A percentile compares a stretch with the other conserved stretches of the same genome.
These are phyloP conservation scores for Acrossocheilus wenchowensis DNA, from an alignment of 2,797 vertebrate genomes.

Conservation along the genomic window DNA sequence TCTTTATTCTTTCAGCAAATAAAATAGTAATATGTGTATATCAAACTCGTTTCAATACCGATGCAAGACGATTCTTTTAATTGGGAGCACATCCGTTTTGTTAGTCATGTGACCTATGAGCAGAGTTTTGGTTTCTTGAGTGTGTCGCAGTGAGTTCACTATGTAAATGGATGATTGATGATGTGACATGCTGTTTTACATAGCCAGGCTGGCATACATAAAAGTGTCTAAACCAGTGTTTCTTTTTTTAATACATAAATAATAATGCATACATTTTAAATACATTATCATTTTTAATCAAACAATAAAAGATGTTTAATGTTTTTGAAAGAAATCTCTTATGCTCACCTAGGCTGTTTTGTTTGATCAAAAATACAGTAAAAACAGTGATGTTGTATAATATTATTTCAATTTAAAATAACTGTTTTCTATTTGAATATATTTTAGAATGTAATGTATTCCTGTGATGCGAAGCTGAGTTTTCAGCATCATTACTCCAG, in stretches of 20 bases:
- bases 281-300: not conserved
- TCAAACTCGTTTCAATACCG: not conserved
- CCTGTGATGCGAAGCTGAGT: not conserved
- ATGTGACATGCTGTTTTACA: not conserved
- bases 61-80: slow-evolving; percentile 1
- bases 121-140: not conserved
- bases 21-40: slow-evolving; percentile 3
- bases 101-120: not conserved
- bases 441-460: not conserved
- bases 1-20: not conserved
- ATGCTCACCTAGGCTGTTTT: not conserved
- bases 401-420: no score
- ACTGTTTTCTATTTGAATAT: no score
- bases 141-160: not conserved
- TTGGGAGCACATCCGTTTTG: not conserved
- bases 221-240: not conserved
- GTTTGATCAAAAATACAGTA: not conserved
- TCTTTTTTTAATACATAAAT: not conserved
- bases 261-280: not conserved
- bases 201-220: not conserved
- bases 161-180: slow-evolving; percentile 11
- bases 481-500: not conserved
- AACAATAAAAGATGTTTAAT: not conserved
- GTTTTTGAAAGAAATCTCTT: not conserved
- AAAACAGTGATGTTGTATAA: not conserved